Evolutionary conservation across 2,888 invertebrate genomes (phyloP).

Genomic region (Zhengitettix transpicula): DNA sequence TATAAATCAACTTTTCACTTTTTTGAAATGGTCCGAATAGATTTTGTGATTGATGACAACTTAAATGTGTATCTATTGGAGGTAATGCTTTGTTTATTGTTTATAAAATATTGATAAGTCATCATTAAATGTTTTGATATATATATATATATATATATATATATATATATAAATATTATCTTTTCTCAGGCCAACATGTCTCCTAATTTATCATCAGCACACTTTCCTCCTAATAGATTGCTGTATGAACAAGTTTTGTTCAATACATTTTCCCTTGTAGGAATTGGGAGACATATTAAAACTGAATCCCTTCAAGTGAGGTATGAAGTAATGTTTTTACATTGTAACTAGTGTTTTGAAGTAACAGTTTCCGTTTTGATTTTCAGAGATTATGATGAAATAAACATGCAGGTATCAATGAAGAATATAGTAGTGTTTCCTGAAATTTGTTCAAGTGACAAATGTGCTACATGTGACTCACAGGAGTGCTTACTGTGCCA

Average conservation of each 20-base stretch:
- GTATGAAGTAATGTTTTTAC: no score
- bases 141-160: background rate
- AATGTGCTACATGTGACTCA: constrained; percentile 42
- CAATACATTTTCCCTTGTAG: constrained; percentile 63
- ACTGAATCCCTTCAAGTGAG: no score
- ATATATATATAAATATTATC: background rate
- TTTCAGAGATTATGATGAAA: constrained; percentile 30
- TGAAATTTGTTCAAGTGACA: constrained; percentile 39
- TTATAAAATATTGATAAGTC: background rate
- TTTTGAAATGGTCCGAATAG: constrained; percentile 91
- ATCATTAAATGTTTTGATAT: background rate
- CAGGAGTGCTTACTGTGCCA: constrained; percentile 61
- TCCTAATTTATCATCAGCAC: constrained; percentile 86
- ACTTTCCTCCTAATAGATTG: constrained; percentile 69
- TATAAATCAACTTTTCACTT: constrained; percentile 45
- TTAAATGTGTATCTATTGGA: constrained; percentile 80
- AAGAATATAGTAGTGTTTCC: constrained; percentile 67
- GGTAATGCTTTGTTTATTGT: constrained; percentile 19
- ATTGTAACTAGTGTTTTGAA: no score
- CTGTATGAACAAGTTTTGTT: constrained; percentile 87
- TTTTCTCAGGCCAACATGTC: constrained; percentile 77
- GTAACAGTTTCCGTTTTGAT: background rate
- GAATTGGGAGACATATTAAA: constrained; percentile 30
- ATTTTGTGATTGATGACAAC: constrained; percentile 78
- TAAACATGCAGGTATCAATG: constrained; percentile 52